Percentiles rank a stretch among this genome's conserved stretches.
Conservation (phyloP, 2,797 vertebrate species). For the Ctenopoma multispine region DNA sequence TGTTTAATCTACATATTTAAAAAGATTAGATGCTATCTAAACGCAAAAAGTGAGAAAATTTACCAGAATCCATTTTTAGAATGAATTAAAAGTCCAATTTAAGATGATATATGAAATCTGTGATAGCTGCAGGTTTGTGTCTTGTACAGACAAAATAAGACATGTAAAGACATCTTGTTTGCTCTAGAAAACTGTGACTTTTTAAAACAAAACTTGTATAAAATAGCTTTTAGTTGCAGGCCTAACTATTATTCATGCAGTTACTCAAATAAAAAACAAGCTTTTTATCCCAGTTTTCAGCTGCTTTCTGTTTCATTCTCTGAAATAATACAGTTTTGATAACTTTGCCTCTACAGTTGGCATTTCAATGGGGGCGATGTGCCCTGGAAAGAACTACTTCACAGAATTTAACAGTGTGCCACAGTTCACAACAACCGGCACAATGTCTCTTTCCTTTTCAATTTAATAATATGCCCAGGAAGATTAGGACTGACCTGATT, state of each 20-base stretch:
- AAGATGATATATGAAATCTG: too few species aligned
- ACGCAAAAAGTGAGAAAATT: too few species aligned
- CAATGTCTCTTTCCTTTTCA: background rate
- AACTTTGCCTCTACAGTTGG: background rate
- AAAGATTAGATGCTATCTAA: too few species aligned
- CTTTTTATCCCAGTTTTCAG: background rate
- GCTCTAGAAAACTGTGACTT: too few species aligned
- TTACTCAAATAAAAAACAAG: background rate
- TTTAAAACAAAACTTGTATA: too few species aligned
- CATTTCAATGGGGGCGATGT: background rate
- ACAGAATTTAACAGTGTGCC: conserved; percentile 4
- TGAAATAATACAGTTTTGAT: background rate
- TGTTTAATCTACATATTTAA: too few species aligned
- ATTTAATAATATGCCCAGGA: background rate
- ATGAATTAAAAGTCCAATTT: too few species aligned
- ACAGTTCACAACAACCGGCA: conserved; percentile 9
- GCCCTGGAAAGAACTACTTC: conserved; percentile 23
- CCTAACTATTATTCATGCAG: background rate
- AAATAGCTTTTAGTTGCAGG: background rate
- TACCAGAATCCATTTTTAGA: too few species aligned
- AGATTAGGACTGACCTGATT: conserved; percentile 8
- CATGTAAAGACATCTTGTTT: too few species aligned
- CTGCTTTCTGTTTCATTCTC: background rate
- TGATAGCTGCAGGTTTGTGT: too few species aligned
- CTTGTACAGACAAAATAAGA: too few species aligned